A percentile compares a stretch with the other conserved stretches of the same genome.
Evolutionary conservation across 2,888 invertebrate species (phyloP).

Genomic region (Andricus curvator): DNA sequence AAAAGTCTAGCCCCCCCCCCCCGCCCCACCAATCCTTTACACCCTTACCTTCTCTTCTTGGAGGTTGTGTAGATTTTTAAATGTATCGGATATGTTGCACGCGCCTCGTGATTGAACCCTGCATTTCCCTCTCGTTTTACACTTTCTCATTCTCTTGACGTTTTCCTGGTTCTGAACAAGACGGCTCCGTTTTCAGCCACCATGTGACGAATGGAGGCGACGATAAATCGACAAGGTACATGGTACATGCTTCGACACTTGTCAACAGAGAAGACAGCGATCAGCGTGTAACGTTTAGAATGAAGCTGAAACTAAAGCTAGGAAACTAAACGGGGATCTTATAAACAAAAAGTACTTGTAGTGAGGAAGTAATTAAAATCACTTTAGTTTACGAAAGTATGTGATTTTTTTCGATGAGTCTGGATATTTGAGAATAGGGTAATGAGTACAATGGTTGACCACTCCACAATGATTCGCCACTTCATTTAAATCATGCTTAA

Average conservation of each 20-base stretch:
- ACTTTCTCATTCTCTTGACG: slow-evolving; percentile 38
- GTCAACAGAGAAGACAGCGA: not conserved
- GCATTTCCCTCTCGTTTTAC: slow-evolving; percentile 29
- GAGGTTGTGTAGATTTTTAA: slow-evolving; percentile 26
- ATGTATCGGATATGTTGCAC: not conserved
- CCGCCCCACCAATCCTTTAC: not conserved
- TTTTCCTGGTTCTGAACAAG: slow-evolving; percentile 20
- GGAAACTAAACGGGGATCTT: slow-evolving; percentile 7
- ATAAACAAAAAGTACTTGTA: not conserved
- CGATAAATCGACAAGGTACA: slow-evolving; percentile 19
- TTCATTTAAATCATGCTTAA: too few relatives aligned
- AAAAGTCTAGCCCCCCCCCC: slow-evolving; percentile 21
- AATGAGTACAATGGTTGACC: too few relatives aligned
- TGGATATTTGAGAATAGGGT: too few relatives aligned
- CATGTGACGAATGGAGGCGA: not conserved
- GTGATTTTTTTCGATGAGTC: too few relatives aligned
- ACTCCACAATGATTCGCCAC: too few relatives aligned
- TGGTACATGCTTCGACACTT: not conserved
- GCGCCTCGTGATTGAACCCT: slow-evolving; percentile 5
- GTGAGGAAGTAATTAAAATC: not conserved
- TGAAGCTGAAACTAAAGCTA: not conserved
- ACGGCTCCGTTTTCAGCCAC: not conserved
- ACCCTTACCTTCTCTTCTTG: not conserved
- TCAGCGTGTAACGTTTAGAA: not conserved
- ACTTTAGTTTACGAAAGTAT: not conserved